Percentiles rank a stretch among this genome's conserved stretches.
Evolutionary conservation across 2,113 vertebrate genomes (phyloP).

Genomic region (Rousettus leschenaultii): DNA sequence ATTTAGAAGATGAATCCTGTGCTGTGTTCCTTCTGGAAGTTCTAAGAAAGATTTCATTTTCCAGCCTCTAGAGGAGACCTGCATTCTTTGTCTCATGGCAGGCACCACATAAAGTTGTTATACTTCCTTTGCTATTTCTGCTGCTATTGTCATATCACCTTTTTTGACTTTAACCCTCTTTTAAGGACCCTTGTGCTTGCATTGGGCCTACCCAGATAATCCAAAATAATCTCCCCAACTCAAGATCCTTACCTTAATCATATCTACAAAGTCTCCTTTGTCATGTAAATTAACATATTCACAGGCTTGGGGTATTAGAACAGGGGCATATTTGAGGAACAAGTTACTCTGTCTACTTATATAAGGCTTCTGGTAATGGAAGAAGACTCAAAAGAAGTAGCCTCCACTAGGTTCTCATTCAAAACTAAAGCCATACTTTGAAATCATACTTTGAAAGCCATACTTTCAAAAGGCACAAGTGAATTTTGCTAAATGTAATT

Average conservation of each 20-base stretch:
- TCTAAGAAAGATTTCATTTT: not conserved
- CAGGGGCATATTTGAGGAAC: not conserved
- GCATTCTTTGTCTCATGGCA: not conserved
- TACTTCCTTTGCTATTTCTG: not conserved
- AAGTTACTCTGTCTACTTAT: not conserved
- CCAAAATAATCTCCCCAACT: not conserved
- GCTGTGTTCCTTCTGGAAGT: not conserved
- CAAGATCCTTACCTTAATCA: not conserved
- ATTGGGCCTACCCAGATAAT: not conserved
- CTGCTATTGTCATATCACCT: not conserved
- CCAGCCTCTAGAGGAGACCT: no score
- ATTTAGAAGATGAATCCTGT: not conserved
- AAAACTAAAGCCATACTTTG: constrained; percentile 4
- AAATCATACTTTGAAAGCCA: not conserved
- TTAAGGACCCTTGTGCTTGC: not conserved
- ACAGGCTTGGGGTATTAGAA: not conserved
- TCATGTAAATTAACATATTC: not conserved
- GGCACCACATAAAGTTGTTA: fast-evolving
- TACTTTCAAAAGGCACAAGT: constrained; percentile 44
- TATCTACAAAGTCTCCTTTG: not conserved
- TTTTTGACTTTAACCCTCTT: not conserved
- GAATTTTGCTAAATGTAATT: constrained; percentile 64
- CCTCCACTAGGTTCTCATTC: not conserved
- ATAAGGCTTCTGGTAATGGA: not conserved
- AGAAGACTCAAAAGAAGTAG: not conserved